Evolutionary conservation across 2,113 vertebrate species (phyloP), one percentile per base, ranked within the genome.

Genomic region (Todiramphus saurophagus): DNA sequence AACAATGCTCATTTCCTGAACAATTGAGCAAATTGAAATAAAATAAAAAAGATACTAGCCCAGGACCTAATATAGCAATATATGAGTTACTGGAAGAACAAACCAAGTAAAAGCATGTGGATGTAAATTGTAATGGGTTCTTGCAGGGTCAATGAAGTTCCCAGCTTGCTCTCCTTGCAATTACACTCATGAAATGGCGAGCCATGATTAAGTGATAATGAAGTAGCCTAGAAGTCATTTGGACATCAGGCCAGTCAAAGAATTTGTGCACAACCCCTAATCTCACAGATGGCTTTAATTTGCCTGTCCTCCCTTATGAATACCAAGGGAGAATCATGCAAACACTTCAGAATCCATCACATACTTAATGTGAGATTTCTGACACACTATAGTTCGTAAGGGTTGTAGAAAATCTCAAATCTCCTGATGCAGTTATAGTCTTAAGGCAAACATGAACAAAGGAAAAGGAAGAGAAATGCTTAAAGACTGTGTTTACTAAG

Each of bases 251-350:
- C 43, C 39, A 94, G 56, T 46, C 82, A 95, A 90, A 92, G 27
- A 83, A 81, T 63, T 88, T 63, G 24, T 23, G 14, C 79, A 73
- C 50, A 92, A 59, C 62, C 37, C 46, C 31, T 79, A 82, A 85
- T 81, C 73, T 91, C 48, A 92, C 94, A 95, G 92, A 95, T 94
- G 88, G 88, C 62, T 94, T 90, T 89, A 76, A 96, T 96, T 92
- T 95, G 31, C 76, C 44, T 53, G 33, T 84, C 68, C 33, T 96
- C 43, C 86, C 83, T 53, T 75, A 56, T 16, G 39, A 87, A 81
- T 88, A 88, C 63, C 41, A 50, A 46, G 56, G 80, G 41, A 88
- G 10, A 86, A 48, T 77, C 4, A 8, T 37, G 43, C 79, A 95
- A 96, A 93, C 83, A 92, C 53, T 97, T 92, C 69, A 63, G 37